Conservation (phyloP, 2,113 vertebrate genomes). For the Peromyscus californicus region DNA sequence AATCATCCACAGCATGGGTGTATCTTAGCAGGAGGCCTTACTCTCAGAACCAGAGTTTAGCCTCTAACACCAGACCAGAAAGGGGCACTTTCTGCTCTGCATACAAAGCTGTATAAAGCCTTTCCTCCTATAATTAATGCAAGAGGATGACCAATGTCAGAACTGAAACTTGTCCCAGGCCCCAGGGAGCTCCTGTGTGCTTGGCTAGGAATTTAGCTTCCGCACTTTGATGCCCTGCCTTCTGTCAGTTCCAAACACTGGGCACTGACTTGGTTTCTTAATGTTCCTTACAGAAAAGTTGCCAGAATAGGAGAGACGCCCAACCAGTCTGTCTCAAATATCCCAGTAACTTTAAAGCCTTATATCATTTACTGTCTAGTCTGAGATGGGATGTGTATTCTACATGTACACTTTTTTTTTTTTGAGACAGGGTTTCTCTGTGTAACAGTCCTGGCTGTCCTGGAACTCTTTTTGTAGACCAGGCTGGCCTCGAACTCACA, state of each 20-base stretch:
- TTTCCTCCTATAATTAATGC: not conserved
- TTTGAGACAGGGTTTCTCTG: too few relatives aligned
- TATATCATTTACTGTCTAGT: not conserved
- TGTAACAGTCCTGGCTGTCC: too few relatives aligned
- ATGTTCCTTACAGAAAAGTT: constrained; percentile 32
- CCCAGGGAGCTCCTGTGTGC: not conserved
- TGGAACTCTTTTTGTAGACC: too few relatives aligned
- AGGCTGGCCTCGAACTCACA: too few relatives aligned
- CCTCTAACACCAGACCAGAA: not conserved
- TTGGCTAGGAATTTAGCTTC: not conserved
- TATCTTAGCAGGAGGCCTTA: not conserved
- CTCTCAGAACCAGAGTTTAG: not conserved
- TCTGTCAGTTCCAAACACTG: not conserved
- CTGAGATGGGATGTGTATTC: not conserved
- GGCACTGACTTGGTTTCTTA: not conserved
- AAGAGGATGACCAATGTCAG: not conserved
- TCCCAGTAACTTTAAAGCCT: not conserved
- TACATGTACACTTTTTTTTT: not conserved
- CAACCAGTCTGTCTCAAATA: not conserved
- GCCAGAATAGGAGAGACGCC: not conserved
- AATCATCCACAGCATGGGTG: not conserved
- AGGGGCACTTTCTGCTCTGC: not conserved
- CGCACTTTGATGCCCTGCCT: not conserved
- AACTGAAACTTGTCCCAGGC: not conserved
- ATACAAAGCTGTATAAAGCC: not conserved